Conservation (phyloP, 1,140 invertebrate species). For the Hycleus cichorii region DNA sequence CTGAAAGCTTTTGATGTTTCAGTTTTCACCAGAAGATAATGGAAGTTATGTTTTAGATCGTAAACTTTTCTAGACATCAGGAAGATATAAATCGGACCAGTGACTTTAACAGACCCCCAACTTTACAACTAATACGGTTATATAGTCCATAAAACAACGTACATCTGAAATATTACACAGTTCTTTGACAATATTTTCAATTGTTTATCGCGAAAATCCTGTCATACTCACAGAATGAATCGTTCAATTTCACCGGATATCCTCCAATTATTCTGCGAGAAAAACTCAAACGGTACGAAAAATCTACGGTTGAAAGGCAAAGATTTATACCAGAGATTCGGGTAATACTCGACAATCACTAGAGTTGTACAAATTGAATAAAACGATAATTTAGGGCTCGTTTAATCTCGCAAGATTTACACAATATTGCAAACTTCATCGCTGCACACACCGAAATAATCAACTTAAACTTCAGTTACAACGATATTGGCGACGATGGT, state of each 20-base stretch:
- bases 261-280: slow-evolving; percentile 37
- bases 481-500: slow-evolving; percentile 46
- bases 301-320: slow-evolving; percentile 37
- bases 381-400: slow-evolving; percentile 24
- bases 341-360: slow-evolving; percentile 10
- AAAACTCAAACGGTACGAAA: slow-evolving; percentile 38
- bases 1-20: no score
- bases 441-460: slow-evolving; percentile 41
- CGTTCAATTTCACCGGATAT: slow-evolving; percentile 29
- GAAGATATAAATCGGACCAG: slow-evolving; percentile 31
- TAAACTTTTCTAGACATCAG: slow-evolving; percentile 27
- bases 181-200: no score
- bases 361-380: neutral
- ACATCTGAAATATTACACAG: no score
- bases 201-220: no score
- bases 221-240: neutral
- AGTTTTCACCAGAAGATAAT: slow-evolving; percentile 14
- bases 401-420: slow-evolving; percentile 44
- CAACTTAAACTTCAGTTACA: slow-evolving; percentile 47
- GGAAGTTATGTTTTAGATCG: slow-evolving; percentile 22
- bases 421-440: slow-evolving; percentile 41
- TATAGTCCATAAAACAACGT: slow-evolving; percentile 18
- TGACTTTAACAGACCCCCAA: slow-evolving; percentile 30
- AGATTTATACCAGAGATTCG: slow-evolving; percentile 33
- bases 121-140: slow-evolving; percentile 26